Base-by-base conservation (phyloP, 2,888 invertebrate species). In the Hirtodrosophila confusa region DNA sequence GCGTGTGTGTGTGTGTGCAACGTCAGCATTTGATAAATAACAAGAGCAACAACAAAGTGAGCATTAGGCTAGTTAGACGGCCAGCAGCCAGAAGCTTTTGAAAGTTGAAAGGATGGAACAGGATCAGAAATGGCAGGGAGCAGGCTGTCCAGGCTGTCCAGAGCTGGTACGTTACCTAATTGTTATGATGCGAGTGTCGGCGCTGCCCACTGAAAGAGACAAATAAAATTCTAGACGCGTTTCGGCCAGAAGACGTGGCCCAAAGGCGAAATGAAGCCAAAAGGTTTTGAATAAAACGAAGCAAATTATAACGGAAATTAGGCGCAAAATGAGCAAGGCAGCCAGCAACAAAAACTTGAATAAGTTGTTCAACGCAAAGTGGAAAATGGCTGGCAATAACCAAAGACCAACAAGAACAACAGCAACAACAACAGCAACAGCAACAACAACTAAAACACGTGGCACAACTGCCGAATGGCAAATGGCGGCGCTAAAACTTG, bases 301-400 rank as follows among this genome's bases (percentile, higher is more conserved):
- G 71, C 64, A 80, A 86, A 86, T 87, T 87, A 87, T 75, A 82
- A 77, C 87, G 88, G 83, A 87, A 87, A 87, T 82, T 82, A 80
- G 78, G 75, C 88, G 75, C 73, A 73, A 78, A 87, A 77, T 85
- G 70, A 79, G 78, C 75, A 72, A 62, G 12, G 36, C 47, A 37
- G 31, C 35, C 43, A 61, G 48, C 65, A 61, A 50, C 53, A 35
- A 31, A 23, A 48, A 40, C 45, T 55, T 54, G 43, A 64, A 40
- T 54, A 69, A 56, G 54, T 58, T 60, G 37, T 27, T 31, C 48
- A 53, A 44, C 60, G 35, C 57, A 45, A 63, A 63, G 24, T 47
- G 41, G 43, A 39, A 49, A 58, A 71, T 66, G 55, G 12, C 4
- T 31, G 56, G 57, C 61, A 65, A 55, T 66, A 75, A 61, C 44